These are phyloP conservation scores for Drosophila quadrilineata DNA, from an alignment of 1,140 invertebrate species.

Conservation along the genomic window DNA sequence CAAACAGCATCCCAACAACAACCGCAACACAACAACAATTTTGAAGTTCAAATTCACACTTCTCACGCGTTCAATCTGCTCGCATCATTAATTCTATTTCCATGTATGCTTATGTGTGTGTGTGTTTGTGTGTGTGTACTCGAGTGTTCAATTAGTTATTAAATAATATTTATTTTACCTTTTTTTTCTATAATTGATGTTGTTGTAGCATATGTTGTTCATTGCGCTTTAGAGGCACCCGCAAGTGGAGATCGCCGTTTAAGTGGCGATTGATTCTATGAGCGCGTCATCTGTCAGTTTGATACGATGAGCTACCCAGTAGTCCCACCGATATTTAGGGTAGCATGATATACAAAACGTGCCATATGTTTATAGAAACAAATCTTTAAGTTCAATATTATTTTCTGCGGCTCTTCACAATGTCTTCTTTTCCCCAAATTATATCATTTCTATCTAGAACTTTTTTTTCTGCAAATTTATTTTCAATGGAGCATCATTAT, in stretches of 20 bases:
- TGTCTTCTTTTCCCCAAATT: no score
- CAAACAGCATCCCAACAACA: slow-evolving; percentile 29
- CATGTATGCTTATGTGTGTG: slow-evolving; percentile 37
- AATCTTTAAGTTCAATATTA: no score
- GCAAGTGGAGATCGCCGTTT: slow-evolving; percentile 21
- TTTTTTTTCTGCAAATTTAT: no score
- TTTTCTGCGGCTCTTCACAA: no score
- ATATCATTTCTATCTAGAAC: no score
- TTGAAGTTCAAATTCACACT: slow-evolving; percentile 62
- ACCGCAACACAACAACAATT: slow-evolving; percentile 24
- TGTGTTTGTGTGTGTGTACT: slow-evolving; percentile 23
- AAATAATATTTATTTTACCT: slow-evolving; percentile 56
- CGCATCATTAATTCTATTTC: slow-evolving; percentile 70
- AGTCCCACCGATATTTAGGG: no score
- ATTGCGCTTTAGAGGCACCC: slow-evolving; percentile 29
- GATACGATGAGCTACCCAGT: slow-evolving; percentile 35
- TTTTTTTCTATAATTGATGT: slow-evolving; percentile 31
- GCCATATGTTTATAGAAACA: no score
- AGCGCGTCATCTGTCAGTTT: slow-evolving; percentile 54
- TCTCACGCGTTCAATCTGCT: slow-evolving; percentile 46
- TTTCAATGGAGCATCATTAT: no score
- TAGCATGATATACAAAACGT: no score
- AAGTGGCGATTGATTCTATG: slow-evolving; percentile 64
- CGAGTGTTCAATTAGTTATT: slow-evolving; percentile 71
- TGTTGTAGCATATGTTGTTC: slow-evolving; percentile 32